Evolutionary conservation across 2,797 vertebrate genomes (phyloP), one percentile per base, ranked within the genome.

Genomic region (Pseudochromis fuscus): DNA sequence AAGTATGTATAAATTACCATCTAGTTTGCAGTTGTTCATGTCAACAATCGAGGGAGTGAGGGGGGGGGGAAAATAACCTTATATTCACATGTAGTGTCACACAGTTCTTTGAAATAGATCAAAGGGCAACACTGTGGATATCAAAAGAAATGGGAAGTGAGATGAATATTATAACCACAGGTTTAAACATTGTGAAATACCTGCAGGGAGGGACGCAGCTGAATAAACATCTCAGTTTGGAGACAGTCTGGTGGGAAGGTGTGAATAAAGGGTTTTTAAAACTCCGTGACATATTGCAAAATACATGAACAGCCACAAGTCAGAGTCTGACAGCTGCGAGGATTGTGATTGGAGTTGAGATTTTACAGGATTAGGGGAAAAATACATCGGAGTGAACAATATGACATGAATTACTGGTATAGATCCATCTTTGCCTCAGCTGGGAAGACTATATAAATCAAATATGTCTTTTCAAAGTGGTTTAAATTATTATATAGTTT

Each of bases 31-130:
- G 19, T 48, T 33, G 2, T 24, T 63, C n/a, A 27, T 37, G 13
- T 51, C 10, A 63, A 62, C 45, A 25, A 52, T 18, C 30, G 3
- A 62, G 19, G 12, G 25, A 46, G n/a, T 50, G 56, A 79, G 68
- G 37, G 66, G 57, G 45, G 56, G 77, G 68, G 37, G 66, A 52
- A 18, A 74, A 40, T 11, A 60, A 51, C 11, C 66, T 27, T 37
- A 53, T 56, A 50, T 75, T 70, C 24, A 49, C 31, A 18, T 19
- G 12, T 38, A 11, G 48, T 56, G 35, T 52, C 23, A 30, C 13
- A 21, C 48, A 60, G 38, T 59, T 65, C 38, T 79, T 66, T 79
- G 56, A 75, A 85, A 79, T 75, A 56, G 60, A 69, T 78, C 67
- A 72, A 75, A 73, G 51, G 35, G 30, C 16, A 67, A 44, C 27